phyloP scores from a whole-genome alignment of 2,888 invertebrate genomes.

The Serrognathus titanus region DNA sequence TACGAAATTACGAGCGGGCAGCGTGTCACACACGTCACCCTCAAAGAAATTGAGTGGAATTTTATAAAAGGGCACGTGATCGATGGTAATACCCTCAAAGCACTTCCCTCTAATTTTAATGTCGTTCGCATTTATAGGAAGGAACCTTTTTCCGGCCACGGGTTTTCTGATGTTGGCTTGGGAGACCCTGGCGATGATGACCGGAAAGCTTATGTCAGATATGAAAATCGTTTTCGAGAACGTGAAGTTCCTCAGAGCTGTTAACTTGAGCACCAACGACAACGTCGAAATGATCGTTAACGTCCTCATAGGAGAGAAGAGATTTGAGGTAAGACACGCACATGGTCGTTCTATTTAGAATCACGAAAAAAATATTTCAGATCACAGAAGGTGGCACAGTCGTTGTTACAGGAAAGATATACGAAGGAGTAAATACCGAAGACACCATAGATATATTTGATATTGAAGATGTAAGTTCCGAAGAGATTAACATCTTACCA shows the following conservation, averaged over 20 bases:
- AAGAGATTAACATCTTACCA: constrained; percentile 37
- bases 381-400: constrained; percentile 65
- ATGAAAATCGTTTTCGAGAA: constrained; percentile 58
- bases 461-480: background rate
- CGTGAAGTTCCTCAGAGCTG: constrained; percentile 58
- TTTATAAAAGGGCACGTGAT: constrained; percentile 78
- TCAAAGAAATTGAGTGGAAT: constrained; percentile 64
- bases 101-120: background rate
- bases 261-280: constrained; percentile 51
- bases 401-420: constrained; percentile 66
- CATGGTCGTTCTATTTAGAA: background rate
- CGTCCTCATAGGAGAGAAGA: constrained; percentile 32
- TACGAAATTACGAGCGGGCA: constrained; percentile 68
- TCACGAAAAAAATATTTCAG: constrained; percentile 36
- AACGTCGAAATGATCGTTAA: constrained; percentile 24
- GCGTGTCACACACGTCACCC: constrained; percentile 57
- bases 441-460: background rate
- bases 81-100: constrained; percentile 60
- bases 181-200: constrained; percentile 52
- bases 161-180: constrained; percentile 52
- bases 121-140: constrained; percentile 35
- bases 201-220: constrained; percentile 41
- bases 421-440: constrained; percentile 37
- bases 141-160: constrained; percentile 58
- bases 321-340: constrained; percentile 34